Evolutionary conservation across 2,888 invertebrate genomes (phyloP).

Genomic region (Lycaena phlaeas): DNA sequence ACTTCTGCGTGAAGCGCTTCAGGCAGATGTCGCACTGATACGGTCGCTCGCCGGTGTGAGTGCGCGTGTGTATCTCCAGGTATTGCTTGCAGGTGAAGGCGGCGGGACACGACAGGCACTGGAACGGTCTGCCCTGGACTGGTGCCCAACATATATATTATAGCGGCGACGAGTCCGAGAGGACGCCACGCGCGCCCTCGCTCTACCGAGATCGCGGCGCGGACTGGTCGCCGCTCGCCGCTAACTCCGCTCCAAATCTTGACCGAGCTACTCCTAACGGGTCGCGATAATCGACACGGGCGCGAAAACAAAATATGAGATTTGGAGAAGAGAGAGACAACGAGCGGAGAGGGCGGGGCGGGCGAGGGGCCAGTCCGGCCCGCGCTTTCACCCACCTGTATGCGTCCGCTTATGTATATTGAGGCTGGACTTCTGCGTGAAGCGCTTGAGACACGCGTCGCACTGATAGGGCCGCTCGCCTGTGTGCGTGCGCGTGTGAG

Average conservation of each 20-base stretch:
- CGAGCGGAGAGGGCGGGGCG: constrained; percentile 40
- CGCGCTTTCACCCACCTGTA: constrained; percentile 74
- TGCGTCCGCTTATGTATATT: constrained; percentile 87
- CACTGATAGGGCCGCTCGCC: constrained; percentile 79
- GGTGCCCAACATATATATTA: constrained; percentile 70
- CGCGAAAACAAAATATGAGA: constrained; percentile 20
- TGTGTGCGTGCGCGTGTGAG: constrained; percentile 71
- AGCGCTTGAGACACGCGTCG: constrained; percentile 83
- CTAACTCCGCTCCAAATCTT: constrained; percentile 54
- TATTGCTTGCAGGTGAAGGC: constrained; percentile 75
- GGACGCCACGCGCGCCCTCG: constrained; percentile 60
- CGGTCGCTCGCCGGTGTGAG: constrained; percentile 71
- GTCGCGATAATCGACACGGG: constrained; percentile 17
- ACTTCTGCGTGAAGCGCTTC: constrained; percentile 87
- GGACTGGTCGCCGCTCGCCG: constrained; percentile 66
- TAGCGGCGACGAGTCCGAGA: constrained; percentile 60
- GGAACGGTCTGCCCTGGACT: constrained; percentile 74
- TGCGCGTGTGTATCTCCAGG: constrained; percentile 77
- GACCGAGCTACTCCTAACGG: constrained; percentile 17
- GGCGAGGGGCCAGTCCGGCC: constrained; percentile 61
- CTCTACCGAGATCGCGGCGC: constrained; percentile 60
- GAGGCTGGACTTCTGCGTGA: constrained; percentile 86
- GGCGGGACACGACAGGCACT: constrained; percentile 74
- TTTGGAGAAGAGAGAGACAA: constrained; percentile 37
- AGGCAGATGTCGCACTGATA: constrained; percentile 83